These are phyloP conservation scores for Diloba caeruleocephala DNA, from an alignment of 2,888 invertebrate species.

Conservation along the genomic window DNA sequence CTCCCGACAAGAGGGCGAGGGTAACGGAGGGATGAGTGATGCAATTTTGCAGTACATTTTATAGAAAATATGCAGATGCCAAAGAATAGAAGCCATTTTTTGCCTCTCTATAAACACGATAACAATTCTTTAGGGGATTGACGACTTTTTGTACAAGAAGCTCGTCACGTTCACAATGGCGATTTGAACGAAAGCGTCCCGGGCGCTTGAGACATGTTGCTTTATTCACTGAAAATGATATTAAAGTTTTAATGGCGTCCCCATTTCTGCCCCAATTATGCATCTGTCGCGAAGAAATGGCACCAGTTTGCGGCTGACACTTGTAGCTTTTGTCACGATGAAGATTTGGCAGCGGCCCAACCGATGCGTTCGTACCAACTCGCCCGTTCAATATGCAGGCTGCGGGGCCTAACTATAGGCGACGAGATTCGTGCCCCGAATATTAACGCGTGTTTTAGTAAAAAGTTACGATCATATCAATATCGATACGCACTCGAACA, in stretches of 20 bases:
- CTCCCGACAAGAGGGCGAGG: conserved; percentile 62
- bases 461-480: conserved; percentile 37
- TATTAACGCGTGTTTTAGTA: conserved; percentile 50
- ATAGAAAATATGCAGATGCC: conserved; percentile 60
- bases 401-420: conserved; percentile 35
- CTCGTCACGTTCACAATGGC: conserved; percentile 49
- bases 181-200: conserved; percentile 29
- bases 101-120: conserved; percentile 60
- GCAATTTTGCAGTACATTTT: conserved; percentile 76
- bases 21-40: conserved; percentile 62
- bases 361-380: conserved; percentile 57
- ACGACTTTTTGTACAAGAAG: conserved; percentile 35
- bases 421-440: conserved; percentile 56
- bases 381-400: conserved; percentile 54
- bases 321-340: conserved; percentile 76
- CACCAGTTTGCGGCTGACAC: no score
- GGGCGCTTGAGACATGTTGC: conserved; percentile 41
- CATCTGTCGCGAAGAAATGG: conserved; percentile 72
- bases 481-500: conserved; percentile 23
- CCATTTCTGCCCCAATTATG: conserved; percentile 76
- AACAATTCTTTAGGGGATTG: conserved; percentile 52
- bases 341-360: conserved; percentile 78
- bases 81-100: conserved; percentile 63
- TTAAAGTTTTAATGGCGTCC: conserved; percentile 68
- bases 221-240: conserved; percentile 58